Conservation (phyloP, 2,888 invertebrate genomes). For the Parnassius apollo region DNA sequence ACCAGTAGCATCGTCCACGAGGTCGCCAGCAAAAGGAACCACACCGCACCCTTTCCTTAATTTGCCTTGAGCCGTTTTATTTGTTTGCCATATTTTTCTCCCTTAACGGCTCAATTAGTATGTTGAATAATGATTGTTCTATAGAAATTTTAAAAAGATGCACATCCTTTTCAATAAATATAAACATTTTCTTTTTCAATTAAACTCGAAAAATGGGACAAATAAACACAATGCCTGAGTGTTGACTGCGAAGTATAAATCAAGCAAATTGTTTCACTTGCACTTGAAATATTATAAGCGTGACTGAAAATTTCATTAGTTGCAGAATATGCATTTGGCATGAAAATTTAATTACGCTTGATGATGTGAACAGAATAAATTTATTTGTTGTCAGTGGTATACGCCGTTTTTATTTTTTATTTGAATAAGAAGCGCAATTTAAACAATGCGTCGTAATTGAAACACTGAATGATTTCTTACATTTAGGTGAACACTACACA, state of each 20-base stretch:
- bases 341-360: conserved; percentile 27
- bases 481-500: too few species aligned
- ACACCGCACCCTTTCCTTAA: too few species aligned
- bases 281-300: conserved; percentile 26
- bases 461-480: too few species aligned
- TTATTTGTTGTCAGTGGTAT: conserved; percentile 22
- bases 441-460: background rate
- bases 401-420: conserved; percentile 13
- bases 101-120: too few species aligned
- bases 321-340: conserved; percentile 28
- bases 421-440: conserved; percentile 16
- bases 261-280: conserved; percentile 26
- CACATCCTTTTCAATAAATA: too few species aligned
- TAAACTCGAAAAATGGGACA: conserved; percentile 1
- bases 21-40: too few species aligned
- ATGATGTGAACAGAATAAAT: conserved; percentile 26
- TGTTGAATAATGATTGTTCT: too few species aligned
- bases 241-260: conserved; percentile 22
- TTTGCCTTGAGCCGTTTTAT: too few species aligned
- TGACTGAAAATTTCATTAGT: conserved; percentile 28
- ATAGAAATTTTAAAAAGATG: too few species aligned
- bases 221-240: conserved; percentile 18
- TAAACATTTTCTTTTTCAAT: too few species aligned
- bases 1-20: too few species aligned
- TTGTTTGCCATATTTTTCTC: too few species aligned